Percentiles rank a stretch among this genome's conserved stretches.
These are phyloP conservation scores for Drosophila niveifrons DNA, from an alignment of 2,888 invertebrate genomes.

Conservation along the genomic window DNA sequence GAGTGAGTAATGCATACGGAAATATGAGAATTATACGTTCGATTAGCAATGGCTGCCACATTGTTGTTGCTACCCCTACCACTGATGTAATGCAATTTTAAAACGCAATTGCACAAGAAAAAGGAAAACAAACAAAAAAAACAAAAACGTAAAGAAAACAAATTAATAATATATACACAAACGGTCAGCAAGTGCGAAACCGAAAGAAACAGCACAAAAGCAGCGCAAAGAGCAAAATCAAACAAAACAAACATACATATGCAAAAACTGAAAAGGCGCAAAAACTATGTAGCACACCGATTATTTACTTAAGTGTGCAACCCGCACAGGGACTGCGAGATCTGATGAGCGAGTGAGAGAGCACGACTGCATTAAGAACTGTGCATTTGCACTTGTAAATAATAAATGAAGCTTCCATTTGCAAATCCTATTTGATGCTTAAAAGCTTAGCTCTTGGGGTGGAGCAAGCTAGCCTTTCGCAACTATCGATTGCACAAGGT, in stretches of 20 bases:
- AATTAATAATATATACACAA: slow-evolving; percentile 41
- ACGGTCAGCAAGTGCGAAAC: slow-evolving; percentile 16
- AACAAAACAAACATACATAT: slow-evolving; percentile 18
- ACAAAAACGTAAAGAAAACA: neutral
- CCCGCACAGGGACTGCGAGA: slow-evolving; percentile 13
- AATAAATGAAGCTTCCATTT: neutral
- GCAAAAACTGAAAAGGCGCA: slow-evolving; percentile 44
- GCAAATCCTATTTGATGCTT: neutral
- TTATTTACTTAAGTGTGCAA: slow-evolving; percentile 38
- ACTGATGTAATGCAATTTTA: slow-evolving; percentile 75
- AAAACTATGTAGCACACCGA: slow-evolving; percentile 28
- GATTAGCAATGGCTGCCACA: slow-evolving; percentile 59
- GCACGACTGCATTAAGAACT: neutral
- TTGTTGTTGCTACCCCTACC: slow-evolving; percentile 20
- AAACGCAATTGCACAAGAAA: slow-evolving; percentile 72
- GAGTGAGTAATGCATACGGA: slow-evolving; percentile 54
- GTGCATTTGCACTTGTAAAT: too few relatives aligned
- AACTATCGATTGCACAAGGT: too few relatives aligned
- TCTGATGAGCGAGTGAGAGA: slow-evolving; percentile 2
- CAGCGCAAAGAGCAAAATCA: slow-evolving; percentile 46
- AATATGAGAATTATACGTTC: slow-evolving; percentile 54
- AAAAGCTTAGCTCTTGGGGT: neutral
- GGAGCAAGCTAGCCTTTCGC: neutral
- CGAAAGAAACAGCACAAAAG: slow-evolving; percentile 27
- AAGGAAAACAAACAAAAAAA: too few relatives aligned